Conservation (phyloP, 2,113 vertebrate species). For the Neolamprologus devosi region DNA sequence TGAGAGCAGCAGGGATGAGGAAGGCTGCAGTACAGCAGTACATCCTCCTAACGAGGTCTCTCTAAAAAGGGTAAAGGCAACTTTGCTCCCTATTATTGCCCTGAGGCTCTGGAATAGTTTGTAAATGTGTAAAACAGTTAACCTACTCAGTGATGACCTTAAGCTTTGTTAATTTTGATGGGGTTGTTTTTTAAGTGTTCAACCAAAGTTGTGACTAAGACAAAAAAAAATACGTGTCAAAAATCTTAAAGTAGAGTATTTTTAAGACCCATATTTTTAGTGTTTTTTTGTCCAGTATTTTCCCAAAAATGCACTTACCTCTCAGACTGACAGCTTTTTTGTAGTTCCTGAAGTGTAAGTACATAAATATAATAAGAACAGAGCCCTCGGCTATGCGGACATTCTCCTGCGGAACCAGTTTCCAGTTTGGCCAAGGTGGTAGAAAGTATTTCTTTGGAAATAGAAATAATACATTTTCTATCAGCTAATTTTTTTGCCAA, state of each 20-base stretch:
- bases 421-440: neutral
- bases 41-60: neutral
- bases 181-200: neutral
- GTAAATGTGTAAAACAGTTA: neutral
- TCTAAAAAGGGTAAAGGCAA: neutral
- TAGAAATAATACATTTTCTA: neutral
- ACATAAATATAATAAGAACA: neutral
- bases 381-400: neutral
- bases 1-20: neutral
- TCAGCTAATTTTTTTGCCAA: neutral
- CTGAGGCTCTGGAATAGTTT: neutral
- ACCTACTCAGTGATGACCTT: neutral
- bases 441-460: neutral
- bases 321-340: neutral
- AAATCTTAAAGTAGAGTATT: neutral
- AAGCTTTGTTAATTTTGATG: neutral
- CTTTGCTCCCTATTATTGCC: neutral
- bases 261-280: neutral
- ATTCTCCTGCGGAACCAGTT: neutral
- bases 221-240: neutral
- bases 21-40: neutral
- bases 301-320: neutral
- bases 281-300: neutral
- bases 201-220: neutral
- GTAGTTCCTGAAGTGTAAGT: neutral